A percentile compares a stretch with the other conserved stretches of the same genome.
Evolutionary conservation across 2,113 vertebrate species (phyloP).

Genomic region (Nycticorax nycticorax): DNA sequence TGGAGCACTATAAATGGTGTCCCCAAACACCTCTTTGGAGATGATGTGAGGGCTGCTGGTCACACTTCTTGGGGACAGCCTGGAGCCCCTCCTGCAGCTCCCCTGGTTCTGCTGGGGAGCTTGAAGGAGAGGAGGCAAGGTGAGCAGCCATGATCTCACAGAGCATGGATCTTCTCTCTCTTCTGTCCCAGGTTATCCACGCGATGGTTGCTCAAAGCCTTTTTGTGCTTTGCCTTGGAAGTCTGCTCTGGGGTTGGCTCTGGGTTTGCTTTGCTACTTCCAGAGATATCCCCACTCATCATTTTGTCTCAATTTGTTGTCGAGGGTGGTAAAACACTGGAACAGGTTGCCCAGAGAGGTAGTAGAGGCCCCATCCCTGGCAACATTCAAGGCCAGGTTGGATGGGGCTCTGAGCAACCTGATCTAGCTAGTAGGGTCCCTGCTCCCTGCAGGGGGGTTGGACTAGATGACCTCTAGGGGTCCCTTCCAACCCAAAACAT

Average conservation of each 20-base stretch:
- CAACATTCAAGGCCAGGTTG: no score
- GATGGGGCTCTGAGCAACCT: no score
- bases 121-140: background rate
- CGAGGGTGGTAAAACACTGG: no score
- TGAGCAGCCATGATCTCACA: background rate
- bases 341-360: no score
- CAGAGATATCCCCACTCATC: background rate
- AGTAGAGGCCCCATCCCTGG: no score
- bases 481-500: no score
- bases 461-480: no score
- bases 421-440: no score
- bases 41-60: background rate
- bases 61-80: background rate
- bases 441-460: no score
- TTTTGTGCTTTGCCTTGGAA: background rate
- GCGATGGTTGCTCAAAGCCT: accelerated
- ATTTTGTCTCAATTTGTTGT: no score
- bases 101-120: background rate
- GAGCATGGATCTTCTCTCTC: background rate
- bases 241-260: background rate
- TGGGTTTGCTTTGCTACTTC: background rate
- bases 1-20: background rate
- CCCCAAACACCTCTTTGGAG: background rate
- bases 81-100: background rate
- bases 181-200: background rate